Evolutionary conservation across 2,113 vertebrate genomes (phyloP).

Genomic region (Leuciscus idus): DNA sequence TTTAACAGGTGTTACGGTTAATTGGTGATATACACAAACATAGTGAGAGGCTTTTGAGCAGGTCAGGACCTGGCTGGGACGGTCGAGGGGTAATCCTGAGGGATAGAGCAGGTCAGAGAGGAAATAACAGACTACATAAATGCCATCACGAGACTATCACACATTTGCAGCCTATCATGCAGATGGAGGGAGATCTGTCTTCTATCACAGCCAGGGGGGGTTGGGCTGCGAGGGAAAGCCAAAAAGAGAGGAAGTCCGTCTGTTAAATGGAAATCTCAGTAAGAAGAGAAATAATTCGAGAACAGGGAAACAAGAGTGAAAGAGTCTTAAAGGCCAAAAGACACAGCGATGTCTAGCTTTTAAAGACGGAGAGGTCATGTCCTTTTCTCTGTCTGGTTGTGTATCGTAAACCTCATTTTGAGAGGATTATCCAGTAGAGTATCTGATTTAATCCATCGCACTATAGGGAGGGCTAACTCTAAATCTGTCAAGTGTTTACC

Average conservation of each 20-base stretch:
- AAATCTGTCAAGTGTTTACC: constrained; percentile 53
- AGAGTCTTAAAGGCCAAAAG: constrained; percentile 5
- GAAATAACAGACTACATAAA: constrained; percentile 28
- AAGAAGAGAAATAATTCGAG: constrained; percentile 4
- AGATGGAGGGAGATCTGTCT: constrained; percentile 63
- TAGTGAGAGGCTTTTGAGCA: constrained; percentile 39
- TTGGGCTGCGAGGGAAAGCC: constrained; percentile 58
- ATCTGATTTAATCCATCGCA: constrained; percentile 72
- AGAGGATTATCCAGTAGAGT: constrained; percentile 70
- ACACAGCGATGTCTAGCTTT: not conserved
- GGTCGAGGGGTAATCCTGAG: constrained; percentile 49
- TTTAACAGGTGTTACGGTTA: constrained; percentile 20
- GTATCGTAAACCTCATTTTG: constrained; percentile 62
- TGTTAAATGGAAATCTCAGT: constrained; percentile 32
- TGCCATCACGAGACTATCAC: constrained; percentile 52
- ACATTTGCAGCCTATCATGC: constrained; percentile 61
- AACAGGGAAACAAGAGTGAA: constrained; percentile 31
- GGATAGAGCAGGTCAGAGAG: constrained; percentile 20
- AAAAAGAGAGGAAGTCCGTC: not conserved
- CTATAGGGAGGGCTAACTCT: constrained; percentile 49
- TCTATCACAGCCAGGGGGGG: constrained; percentile 33
- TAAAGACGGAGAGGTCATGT: constrained; percentile 60
- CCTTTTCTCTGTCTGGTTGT: constrained; percentile 64
- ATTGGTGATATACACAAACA: constrained; percentile 25
- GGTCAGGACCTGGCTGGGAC: constrained; percentile 26